Base-by-base conservation (phyloP, 2,113 vertebrate genomes). In the Catharus minimus region DNA sequence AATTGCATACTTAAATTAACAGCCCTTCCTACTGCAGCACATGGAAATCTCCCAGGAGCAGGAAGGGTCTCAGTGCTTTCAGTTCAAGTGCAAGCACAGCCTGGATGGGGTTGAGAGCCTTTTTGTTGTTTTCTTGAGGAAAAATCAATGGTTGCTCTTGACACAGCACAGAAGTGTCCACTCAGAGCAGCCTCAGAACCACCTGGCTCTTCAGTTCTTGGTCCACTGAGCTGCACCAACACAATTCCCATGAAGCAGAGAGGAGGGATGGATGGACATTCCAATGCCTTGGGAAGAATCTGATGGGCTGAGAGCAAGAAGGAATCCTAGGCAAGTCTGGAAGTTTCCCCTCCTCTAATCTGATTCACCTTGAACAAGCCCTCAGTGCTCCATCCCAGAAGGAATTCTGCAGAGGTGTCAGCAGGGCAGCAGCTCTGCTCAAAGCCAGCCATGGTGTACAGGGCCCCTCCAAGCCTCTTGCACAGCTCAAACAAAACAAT, bases 1-100 rank as follows among this genome's bases (percentile, higher is more conserved):
- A 89, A 80, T 82, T 57, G 74, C 94, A 82, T 91, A 85, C 84
- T 93, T 91, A 92, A 95, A 79, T 94, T 94, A 94, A 92, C 78
- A 84, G 78, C 28, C 67, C 46, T 92, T 93, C 64, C 84, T 91
- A 91, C 89, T 73, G 87, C 62, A 94, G 55, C 43, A 65, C 46
- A 91, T 9, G 23, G 41, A 87, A 72, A 85, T 67, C 62, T 91
- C 89, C 74, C 87, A 62, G 82, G 84, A 91, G 71, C 72, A 72
- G 46, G 30, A 87, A 47, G 12, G 32, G 81, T 27, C 65, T 89
- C 15, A 0, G 22, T 36, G 68, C 68, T 90, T 89, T 84, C 50
- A 52, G 33, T 33, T 90, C 23, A 67, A 83, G 47, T n/a, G 28
- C 38, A 38, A 68, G 47, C 36, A 57, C 61, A 66, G 43, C 7